Evolutionary conservation across 30 jellyfish, hydroid and myxozoan genomes (phyloP).

Genomic region (Pelagia noctiluca): DNA sequence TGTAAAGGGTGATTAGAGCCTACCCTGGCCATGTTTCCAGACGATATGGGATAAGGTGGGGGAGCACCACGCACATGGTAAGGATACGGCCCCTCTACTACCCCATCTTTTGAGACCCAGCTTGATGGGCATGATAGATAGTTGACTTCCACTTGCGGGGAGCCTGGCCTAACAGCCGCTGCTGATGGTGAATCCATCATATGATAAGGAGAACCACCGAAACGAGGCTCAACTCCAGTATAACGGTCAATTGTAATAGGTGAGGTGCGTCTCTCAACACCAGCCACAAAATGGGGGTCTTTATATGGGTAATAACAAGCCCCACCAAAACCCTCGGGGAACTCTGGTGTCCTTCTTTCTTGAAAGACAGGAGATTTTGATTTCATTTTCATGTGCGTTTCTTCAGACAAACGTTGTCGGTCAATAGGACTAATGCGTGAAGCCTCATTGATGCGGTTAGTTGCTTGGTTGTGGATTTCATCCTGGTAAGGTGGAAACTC

Average conservation of each 20-base stretch:
- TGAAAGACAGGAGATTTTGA: no score
- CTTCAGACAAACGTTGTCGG: no score
- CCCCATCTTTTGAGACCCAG: neutral
- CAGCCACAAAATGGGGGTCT: constrained; percentile 35
- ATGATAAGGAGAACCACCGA: neutral
- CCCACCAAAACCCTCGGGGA: constrained; percentile 16
- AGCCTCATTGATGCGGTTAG: no score
- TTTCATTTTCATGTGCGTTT: no score
- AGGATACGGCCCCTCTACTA: neutral
- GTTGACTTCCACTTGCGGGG: neutral
- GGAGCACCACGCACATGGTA: constrained; percentile 5
- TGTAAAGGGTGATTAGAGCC: neutral
- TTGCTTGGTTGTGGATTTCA: no score
- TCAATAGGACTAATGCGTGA: no score
- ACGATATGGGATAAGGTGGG: neutral
- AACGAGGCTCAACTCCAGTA: neutral
- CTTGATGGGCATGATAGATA: no score
- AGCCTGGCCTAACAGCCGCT: neutral
- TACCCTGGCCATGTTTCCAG: neutral
- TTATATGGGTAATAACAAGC: constrained; percentile 8
- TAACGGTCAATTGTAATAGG: constrained; percentile 11
- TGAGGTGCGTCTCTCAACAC: constrained; percentile 17
- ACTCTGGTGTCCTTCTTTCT: neutral
- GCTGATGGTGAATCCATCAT: neutral
- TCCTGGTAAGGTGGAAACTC: no score